These are phyloP conservation scores for Spinibarbus caldwelli DNA, from an alignment of 2,797 vertebrate species.

Conservation along the genomic window DNA sequence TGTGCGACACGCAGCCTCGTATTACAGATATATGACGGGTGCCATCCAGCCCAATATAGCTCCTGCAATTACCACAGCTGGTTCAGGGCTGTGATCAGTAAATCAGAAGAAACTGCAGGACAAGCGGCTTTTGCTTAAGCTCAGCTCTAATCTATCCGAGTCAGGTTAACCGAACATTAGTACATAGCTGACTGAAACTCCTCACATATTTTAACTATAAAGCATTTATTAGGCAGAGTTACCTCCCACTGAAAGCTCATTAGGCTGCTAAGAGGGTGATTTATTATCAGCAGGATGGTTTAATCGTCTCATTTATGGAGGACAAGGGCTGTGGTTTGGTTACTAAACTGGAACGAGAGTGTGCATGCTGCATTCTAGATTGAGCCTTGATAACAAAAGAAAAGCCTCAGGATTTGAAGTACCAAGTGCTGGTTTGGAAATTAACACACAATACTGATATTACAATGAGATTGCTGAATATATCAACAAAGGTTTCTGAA, in stretches of 20 bases:
- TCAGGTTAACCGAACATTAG: slow-evolving; percentile 29
- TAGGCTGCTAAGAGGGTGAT: slow-evolving; percentile 47
- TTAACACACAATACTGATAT: neutral
- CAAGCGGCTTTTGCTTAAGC: neutral
- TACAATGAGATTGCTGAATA: no score
- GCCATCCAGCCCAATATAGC: slow-evolving; percentile 38
- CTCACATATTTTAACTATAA: slow-evolving; percentile 39
- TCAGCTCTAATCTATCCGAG: slow-evolving; percentile 26
- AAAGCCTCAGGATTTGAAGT: neutral
- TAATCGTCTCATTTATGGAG: slow-evolving; percentile 47
- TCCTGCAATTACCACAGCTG: slow-evolving; percentile 41
- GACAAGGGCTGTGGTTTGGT: slow-evolving; percentile 29
- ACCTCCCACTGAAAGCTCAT: slow-evolving; percentile 38
- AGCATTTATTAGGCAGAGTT: slow-evolving; percentile 44
- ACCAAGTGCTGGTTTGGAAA: neutral
- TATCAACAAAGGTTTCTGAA: neutral
- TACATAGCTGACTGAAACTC: slow-evolving; percentile 30
- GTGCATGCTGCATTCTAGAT: slow-evolving; percentile 15
- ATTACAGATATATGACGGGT: slow-evolving; percentile 34
- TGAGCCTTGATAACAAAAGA: neutral
- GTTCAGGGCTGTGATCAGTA: slow-evolving; percentile 43
- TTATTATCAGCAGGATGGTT: slow-evolving; percentile 52
- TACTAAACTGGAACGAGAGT: slow-evolving; percentile 30
- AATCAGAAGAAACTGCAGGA: slow-evolving; percentile 49
- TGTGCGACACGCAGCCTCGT: neutral